Evolutionary conservation across 2,797 vertebrate species (phyloP).

Genomic region (Cottoperca gobio): DNA sequence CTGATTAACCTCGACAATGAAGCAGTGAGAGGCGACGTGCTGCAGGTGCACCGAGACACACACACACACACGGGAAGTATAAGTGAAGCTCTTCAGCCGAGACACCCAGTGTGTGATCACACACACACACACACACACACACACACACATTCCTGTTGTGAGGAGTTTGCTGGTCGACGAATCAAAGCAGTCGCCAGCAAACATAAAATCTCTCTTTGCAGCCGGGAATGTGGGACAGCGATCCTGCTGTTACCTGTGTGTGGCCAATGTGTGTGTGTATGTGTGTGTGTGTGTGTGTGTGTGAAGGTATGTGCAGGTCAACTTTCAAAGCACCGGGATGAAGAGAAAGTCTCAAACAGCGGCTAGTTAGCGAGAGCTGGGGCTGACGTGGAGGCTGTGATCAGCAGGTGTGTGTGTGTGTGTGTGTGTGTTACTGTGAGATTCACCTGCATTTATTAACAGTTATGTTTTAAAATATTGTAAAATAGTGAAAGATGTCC

Average conservation of each 20-base stretch:
- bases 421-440: too few species aligned
- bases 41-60: conserved; percentile 31
- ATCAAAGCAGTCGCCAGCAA: conserved; percentile 40
- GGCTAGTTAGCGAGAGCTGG: conserved; percentile 84
- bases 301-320: conserved; percentile 17
- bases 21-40: neutral
- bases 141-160: conserved; percentile 7
- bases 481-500: too few species aligned
- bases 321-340: conserved; percentile 38
- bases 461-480: too few species aligned
- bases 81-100: too few species aligned
- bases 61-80: conserved; percentile 1
- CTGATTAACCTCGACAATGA: conserved; percentile 35
- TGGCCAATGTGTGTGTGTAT: conserved; percentile 24
- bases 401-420: neutral
- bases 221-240: conserved; percentile 26
- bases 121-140: conserved; percentile 3
- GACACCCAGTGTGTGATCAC: too few species aligned
- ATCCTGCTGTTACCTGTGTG: conserved; percentile 37
- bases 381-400: too few species aligned
- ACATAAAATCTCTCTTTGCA: conserved; percentile 9
- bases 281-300: conserved; percentile 20
- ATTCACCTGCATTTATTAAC: too few species aligned
- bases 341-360: conserved; percentile 76
- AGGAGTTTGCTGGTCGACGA: conserved; percentile 23